These are phyloP conservation scores for Thamnophis elegans DNA, from an alignment of 2,797 vertebrate genomes.

Conservation along the genomic window DNA sequence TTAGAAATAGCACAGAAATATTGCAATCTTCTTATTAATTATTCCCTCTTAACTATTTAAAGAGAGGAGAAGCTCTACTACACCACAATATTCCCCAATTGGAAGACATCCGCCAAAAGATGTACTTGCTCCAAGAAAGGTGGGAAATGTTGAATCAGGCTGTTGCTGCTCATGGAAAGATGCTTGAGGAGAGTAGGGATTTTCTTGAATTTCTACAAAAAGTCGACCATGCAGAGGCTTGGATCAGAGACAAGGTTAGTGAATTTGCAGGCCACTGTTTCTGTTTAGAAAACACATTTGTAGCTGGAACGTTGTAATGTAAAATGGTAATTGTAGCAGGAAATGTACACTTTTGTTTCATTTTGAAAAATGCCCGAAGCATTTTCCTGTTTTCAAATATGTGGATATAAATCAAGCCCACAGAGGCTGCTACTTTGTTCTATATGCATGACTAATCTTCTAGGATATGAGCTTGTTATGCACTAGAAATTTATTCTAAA, in stretches of 20 bases:
- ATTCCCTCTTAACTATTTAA: conserved; percentile 29
- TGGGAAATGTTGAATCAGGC: conserved; percentile 82
- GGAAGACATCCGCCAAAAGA: conserved; percentile 70
- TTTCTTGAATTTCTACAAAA: conserved; percentile 88
- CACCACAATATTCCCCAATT: conserved; percentile 69
- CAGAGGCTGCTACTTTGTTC: neutral
- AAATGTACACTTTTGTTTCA: neutral
- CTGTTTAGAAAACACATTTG: neutral
- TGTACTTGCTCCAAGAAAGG: conserved; percentile 68
- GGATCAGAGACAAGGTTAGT: conserved; percentile 87
- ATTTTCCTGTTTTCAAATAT: neutral
- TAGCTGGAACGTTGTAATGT: neutral
- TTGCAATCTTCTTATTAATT: conserved; percentile 19
- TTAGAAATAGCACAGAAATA: conserved; percentile 3
- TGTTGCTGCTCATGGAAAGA: conserved; percentile 73
- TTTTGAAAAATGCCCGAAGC: neutral
- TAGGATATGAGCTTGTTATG: neutral
- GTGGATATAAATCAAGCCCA: neutral
- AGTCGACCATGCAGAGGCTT: conserved; percentile 85
- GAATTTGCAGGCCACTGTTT: neutral
- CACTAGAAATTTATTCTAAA: neutral
- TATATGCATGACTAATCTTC: neutral
- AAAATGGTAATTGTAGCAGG: neutral
- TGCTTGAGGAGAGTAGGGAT: conserved; percentile 80
- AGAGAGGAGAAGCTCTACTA: conserved; percentile 81